Conservation (phyloP, 2,113 vertebrate species). For the Catharus fuscescens region DNA sequence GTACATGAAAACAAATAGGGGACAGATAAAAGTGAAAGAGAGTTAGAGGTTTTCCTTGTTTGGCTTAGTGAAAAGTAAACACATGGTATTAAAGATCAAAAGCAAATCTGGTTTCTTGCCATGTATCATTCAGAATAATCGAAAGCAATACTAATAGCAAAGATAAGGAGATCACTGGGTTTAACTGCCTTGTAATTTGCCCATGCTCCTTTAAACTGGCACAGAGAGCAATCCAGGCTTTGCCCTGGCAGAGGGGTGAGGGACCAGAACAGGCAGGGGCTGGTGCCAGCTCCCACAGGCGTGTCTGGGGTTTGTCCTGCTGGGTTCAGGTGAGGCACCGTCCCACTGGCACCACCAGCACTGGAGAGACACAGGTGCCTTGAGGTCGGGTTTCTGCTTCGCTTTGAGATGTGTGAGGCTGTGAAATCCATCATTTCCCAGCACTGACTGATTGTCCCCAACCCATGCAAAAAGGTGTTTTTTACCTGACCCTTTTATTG, state of each 20-base stretch:
- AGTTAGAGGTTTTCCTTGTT: not conserved
- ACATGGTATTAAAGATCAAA: not conserved
- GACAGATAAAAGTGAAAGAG: not conserved
- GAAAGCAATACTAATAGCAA: not conserved
- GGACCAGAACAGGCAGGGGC: rapidly evolving
- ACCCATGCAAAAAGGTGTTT: not conserved
- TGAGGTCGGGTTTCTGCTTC: not conserved
- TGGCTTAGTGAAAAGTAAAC: not conserved
- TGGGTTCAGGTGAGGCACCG: not conserved
- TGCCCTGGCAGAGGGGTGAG: not conserved
- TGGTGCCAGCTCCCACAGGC: not conserved
- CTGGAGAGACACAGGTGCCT: not conserved
- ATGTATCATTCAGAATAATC: not conserved
- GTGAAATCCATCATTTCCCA: not conserved
- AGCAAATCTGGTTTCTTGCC: not conserved
- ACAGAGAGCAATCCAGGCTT: not conserved
- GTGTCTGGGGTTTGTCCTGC: not conserved
- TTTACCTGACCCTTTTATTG: not conserved
- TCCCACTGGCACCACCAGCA: rapidly evolving
- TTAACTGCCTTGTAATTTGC: not conserved
- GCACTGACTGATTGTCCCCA: not conserved
- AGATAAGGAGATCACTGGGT: not conserved
- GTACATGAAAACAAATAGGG: not conserved
- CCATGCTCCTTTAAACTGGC: not conserved
- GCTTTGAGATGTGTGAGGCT: not conserved